phyloP scores from a whole-genome alignment of 2,888 invertebrate genomes.

The Zaprionus obscuricornis region DNA sequence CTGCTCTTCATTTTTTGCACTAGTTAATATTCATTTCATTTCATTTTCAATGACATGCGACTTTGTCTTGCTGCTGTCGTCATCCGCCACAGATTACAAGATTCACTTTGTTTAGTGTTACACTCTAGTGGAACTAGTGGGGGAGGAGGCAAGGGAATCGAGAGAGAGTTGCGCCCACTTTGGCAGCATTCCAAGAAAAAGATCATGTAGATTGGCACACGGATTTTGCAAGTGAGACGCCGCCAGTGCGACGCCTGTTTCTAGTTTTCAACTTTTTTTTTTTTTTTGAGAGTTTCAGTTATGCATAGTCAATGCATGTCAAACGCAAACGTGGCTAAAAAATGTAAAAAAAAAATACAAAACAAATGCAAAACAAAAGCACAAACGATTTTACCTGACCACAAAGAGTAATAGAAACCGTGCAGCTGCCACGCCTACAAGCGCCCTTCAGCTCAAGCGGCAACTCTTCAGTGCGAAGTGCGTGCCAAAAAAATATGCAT shows the following conservation, averaged over 20 bases:
- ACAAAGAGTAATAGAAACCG: slow-evolving; percentile 44
- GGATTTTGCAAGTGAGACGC: slow-evolving; percentile 56
- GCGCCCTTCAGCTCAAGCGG: neutral
- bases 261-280: slow-evolving; percentile 10
- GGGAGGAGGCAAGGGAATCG: no score
- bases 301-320: slow-evolving; percentile 74
- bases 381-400: slow-evolving; percentile 65
- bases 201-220: slow-evolving; percentile 62
- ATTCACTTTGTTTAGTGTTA: no score
- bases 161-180: no score
- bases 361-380: slow-evolving; percentile 53
- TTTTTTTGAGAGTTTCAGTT: slow-evolving; percentile 20
- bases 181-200: slow-evolving; percentile 60
- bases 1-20: no score
- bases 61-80: no score
- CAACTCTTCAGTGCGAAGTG: slow-evolving; percentile 39
- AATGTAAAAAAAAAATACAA: slow-evolving; percentile 3
- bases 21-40: no score
- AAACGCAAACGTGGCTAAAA: slow-evolving; percentile 60
- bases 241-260: slow-evolving; percentile 45
- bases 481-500: slow-evolving; percentile 62
- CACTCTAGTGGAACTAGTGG: no score
- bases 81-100: no score
- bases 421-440: slow-evolving; percentile 4
- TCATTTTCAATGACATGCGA: no score